These are phyloP conservation scores for Cryptomyrus ogoouensis DNA, from an alignment of 2,113 vertebrate genomes.

Conservation along the genomic window DNA sequence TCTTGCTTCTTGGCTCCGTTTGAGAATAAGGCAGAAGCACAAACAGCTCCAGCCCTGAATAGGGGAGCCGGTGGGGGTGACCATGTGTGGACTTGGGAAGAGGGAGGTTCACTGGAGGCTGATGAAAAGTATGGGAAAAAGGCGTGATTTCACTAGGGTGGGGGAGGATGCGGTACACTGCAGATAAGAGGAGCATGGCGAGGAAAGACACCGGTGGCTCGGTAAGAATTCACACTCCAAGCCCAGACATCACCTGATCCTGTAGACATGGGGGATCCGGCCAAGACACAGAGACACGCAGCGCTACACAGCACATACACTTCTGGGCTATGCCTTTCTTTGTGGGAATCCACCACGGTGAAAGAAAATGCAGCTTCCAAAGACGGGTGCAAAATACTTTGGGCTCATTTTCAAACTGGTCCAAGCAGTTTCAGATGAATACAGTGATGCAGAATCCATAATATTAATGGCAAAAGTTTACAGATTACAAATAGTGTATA, in stretches of 20 bases:
- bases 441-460: neutral
- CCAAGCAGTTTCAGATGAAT: neutral
- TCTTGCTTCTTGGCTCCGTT: neutral
- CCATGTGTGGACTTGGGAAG: neutral
- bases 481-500: neutral
- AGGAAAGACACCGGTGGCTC: neutral
- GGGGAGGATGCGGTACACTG: neutral
- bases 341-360: neutral
- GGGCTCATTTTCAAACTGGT: neutral
- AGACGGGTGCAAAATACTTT: neutral
- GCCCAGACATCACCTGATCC: neutral
- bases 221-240: neutral
- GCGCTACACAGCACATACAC: neutral
- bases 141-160: neutral
- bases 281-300: neutral
- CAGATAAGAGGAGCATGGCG: neutral
- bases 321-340: neutral
- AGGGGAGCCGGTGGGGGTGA: neutral
- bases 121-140: neutral
- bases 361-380: neutral
- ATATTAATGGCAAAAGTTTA: neutral
- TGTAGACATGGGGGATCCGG: neutral
- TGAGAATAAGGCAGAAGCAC: neutral
- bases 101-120: neutral
- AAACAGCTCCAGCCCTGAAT: neutral